Evolutionary conservation across 2,888 invertebrate genomes (phyloP).

Genomic region (Tetramorium bicarinatum): DNA sequence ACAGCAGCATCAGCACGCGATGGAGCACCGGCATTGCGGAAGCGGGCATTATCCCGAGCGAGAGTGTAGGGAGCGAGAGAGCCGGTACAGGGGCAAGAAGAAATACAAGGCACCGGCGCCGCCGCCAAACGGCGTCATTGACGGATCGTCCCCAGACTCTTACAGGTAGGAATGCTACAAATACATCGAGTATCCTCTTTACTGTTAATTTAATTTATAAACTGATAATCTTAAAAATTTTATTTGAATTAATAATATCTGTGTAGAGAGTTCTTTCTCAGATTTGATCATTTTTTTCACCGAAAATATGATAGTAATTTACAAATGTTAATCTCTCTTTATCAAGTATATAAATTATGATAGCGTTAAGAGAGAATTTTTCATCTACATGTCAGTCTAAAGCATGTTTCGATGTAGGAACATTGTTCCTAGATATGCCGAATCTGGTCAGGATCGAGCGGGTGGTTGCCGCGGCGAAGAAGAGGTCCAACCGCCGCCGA

Average conservation of each 20-base stretch:
- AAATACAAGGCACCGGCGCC: slow-evolving; percentile 93
- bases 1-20: slow-evolving; percentile 54
- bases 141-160: slow-evolving; percentile 89
- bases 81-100: slow-evolving; percentile 89
- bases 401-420: not conserved
- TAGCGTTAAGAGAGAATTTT: too few species aligned
- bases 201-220: not conserved
- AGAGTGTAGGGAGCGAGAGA: slow-evolving; percentile 86
- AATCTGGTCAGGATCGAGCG: slow-evolving; percentile 87
- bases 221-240: not conserved
- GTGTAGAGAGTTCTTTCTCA: not conserved
- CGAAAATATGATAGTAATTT: not conserved
- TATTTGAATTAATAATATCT: not conserved
- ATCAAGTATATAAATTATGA: not conserved
- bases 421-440: not conserved
- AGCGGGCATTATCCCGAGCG: slow-evolving; percentile 83
- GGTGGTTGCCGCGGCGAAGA: slow-evolving; percentile 74
- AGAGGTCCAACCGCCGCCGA: slow-evolving; percentile 80
- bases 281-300: not conserved
- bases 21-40: slow-evolving; percentile 70
- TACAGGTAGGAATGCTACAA: slow-evolving; percentile 84
- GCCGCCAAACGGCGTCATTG: slow-evolving; percentile 85
- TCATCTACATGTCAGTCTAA: not conserved
- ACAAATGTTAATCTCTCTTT: not conserved
- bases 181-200: not conserved